Conservation (phyloP, 2,797 vertebrate species). For the Poeciliopsis gracilis region DNA sequence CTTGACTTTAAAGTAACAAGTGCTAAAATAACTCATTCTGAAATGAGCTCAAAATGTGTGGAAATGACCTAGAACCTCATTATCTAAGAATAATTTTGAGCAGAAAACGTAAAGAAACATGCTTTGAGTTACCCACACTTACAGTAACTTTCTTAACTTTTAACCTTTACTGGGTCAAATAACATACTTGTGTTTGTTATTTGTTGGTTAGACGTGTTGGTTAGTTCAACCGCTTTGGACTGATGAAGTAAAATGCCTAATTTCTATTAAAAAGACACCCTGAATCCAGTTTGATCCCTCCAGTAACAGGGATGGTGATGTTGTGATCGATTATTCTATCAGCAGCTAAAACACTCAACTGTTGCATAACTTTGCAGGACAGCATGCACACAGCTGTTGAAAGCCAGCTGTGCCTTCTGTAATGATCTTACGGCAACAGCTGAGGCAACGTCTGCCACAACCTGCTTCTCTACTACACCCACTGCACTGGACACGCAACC, state of each 20-base stretch:
- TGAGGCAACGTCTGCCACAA: conserved; percentile 30
- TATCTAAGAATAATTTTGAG: too few species aligned
- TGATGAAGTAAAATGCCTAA: background rate
- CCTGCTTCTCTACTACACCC: conserved; percentile 2
- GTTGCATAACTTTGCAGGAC: conserved; percentile 14
- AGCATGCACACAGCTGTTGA: conserved; percentile 28
- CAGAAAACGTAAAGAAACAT: too few species aligned
- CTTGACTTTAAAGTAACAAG: too few species aligned
- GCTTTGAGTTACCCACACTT: too few species aligned
- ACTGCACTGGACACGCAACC: conserved; percentile 30
- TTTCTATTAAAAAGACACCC: background rate
- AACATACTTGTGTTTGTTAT: too few species aligned
- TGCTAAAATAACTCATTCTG: too few species aligned
- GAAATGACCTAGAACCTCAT: too few species aligned
- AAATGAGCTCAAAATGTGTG: too few species aligned
- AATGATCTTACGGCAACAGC: conserved; percentile 44
- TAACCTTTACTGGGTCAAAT: background rate
- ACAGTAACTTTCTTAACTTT: background rate
- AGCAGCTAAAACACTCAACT: background rate
- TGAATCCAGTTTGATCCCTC: background rate
- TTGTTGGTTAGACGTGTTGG: too few species aligned
- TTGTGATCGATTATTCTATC: background rate
- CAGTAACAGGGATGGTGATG: background rate
- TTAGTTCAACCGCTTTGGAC: too few species aligned
- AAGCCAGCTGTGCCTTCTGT: conserved; percentile 25